phyloP scores from a whole-genome alignment of 1,140 invertebrate genomes.

The Drosophila pseudoobscura region DNA sequence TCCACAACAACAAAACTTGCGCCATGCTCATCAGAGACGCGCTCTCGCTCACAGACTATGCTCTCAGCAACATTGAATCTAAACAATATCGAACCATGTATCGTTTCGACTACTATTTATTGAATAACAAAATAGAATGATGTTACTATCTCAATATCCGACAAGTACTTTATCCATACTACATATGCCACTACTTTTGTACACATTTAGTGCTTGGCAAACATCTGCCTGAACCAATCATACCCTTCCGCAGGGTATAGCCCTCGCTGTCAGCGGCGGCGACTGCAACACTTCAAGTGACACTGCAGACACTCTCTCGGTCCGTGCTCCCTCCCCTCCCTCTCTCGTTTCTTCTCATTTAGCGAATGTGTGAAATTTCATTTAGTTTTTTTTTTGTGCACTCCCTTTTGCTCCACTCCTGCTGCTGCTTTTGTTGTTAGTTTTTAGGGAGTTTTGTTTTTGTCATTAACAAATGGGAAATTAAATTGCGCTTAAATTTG shows the following conservation, averaged over 20 bases:
- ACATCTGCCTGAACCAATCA: no score
- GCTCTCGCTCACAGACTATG: no score
- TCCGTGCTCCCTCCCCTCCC: not conserved
- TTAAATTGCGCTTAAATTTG: constrained; percentile 74
- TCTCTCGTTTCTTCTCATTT: constrained; percentile 26
- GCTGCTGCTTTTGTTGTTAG: constrained; percentile 30
- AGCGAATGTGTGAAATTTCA: constrained; percentile 34
- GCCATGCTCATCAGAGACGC: no score
- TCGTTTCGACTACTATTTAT: no score
- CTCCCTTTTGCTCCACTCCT: not conserved
- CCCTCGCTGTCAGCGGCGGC: constrained; percentile 69
- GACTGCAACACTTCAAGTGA: constrained; percentile 77
- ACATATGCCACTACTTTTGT: no score
- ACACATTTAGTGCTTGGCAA: no score
- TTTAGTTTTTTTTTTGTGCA: constrained; percentile 27
- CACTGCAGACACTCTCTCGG: constrained; percentile 35
- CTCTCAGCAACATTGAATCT: no score
- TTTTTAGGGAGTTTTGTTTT: constrained; percentile 42
- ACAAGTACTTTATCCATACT: no score
- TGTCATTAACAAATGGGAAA: constrained; percentile 77
- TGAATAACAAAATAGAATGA: no score
- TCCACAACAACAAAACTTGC: no score
- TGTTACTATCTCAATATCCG: no score
- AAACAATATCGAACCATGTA: no score
- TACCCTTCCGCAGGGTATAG: constrained; percentile 8